Evolutionary conservation across 2,113 vertebrate genomes (phyloP), one percentile per base, ranked within the genome.

Genomic region (Oceanites oceanicus): DNA sequence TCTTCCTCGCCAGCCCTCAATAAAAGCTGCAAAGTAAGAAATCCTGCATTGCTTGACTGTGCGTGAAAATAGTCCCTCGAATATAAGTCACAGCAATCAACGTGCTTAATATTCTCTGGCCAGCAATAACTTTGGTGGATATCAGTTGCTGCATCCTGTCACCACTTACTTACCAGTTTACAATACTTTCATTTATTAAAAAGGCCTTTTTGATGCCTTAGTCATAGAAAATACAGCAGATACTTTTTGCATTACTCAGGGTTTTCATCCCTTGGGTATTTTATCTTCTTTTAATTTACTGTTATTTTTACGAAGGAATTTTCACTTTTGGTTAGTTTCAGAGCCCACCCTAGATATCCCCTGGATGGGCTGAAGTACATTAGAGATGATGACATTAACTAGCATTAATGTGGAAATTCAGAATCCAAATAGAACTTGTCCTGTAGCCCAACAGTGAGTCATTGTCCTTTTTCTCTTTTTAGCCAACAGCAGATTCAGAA

Each of bases 361-460:
- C 94, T 96, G 96, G 77, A 97, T 82, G 85, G 87, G 85, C 92
- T 81, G 55, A 84, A 92, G 76, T 95, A 36, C 80, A 55, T 86
- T 91, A 92, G 84, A 53, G 75, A 61, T 62, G 75, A 61, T 62
- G 82, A 86, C 88, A 95, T 89, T 92, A 92, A 80, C 78, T 86
- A 45, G 10, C 80, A 93, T 85, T 94, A 84, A 95, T 95, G 93
- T 97, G 96, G 96, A 97, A 97, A 96, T 77, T 96, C 47, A 86
- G 95, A 81, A 92, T 97, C 91, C 84, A 72, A 70, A 76, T 65
- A 93, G 91, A 96, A 92, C 62, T 94, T 97, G 96, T 96, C 72
- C 49, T 53, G 73, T 62, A 97, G 97, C 97, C 97, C 93, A 71
- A 95, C 97, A 96, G 50, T 98, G 98, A 98, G 97, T 98, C 98